A percentile compares a stretch with the other conserved stretches of the same genome.
These are phyloP conservation scores for Melospiza georgiana DNA, from an alignment of 2,113 vertebrate species.

Conservation along the genomic window DNA sequence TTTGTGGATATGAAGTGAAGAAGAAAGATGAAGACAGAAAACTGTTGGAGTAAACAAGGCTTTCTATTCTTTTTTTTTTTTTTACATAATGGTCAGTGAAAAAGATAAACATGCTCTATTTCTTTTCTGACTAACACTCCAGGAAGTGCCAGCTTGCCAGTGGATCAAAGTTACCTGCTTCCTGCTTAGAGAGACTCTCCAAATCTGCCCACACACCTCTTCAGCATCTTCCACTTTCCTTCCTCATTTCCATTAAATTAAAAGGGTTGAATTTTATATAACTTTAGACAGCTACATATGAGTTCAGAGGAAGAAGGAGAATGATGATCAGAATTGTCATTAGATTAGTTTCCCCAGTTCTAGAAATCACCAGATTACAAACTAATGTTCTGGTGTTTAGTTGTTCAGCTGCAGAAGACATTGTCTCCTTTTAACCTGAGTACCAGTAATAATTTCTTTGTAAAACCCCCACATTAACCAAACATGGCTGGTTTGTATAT, in stretches of 20 bases:
- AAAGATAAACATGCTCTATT: neutral
- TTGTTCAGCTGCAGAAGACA: neutral
- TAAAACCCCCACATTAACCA: neutral
- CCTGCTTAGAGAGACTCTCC: neutral
- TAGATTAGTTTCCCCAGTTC: neutral
- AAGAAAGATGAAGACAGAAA: neutral
- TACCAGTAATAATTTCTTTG: neutral
- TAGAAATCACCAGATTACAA: neutral
- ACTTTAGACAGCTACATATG: neutral
- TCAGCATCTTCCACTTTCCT: neutral
- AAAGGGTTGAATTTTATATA: neutral
- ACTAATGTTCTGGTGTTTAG: neutral
- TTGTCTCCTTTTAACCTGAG: neutral
- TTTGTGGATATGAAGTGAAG: neutral
- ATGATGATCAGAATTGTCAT: neutral
- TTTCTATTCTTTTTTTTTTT: neutral
- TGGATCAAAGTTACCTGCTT: neutral
- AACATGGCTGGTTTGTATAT: neutral
- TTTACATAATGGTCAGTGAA: rapidly evolving
- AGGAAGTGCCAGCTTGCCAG: neutral
- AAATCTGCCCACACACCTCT: neutral
- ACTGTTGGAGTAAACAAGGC: neutral
- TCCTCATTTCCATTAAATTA: neutral
- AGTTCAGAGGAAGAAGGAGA: neutral
- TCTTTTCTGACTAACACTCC: neutral